Evolutionary conservation across 1,140 invertebrate species (phyloP).

Genomic region (Octopus bimaculoides): DNA sequence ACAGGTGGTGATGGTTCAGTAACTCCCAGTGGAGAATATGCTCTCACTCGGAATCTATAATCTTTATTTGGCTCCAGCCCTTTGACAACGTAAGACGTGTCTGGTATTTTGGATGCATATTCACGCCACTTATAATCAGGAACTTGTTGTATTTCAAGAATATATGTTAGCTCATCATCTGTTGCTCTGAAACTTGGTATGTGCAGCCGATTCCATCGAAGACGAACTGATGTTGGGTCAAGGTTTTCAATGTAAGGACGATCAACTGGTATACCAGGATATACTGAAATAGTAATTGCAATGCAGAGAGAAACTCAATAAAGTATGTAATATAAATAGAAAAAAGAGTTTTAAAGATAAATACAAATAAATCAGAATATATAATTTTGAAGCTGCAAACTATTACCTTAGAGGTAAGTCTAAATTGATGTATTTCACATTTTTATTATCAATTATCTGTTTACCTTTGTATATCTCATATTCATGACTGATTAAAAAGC

Average conservation of each 20-base stretch:
- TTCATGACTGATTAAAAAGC: too few relatives aligned
- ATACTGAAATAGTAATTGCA: constrained; percentile 27
- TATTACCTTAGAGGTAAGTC: too few relatives aligned
- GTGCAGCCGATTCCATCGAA: constrained; percentile 45
- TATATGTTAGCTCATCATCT: constrained; percentile 43
- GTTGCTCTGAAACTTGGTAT: constrained; percentile 36
- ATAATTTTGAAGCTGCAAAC: too few relatives aligned
- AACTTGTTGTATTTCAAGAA: constrained; percentile 43
- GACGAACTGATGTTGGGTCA: constrained; percentile 35
- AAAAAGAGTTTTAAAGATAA: too few relatives aligned
- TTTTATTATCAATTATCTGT: too few relatives aligned
- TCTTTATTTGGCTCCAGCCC: constrained; percentile 42
- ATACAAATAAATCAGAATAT: too few relatives aligned
- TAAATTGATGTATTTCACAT: too few relatives aligned
- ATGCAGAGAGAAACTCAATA: too few relatives aligned
- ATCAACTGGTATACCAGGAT: constrained; percentile 44
- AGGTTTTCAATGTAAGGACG: constrained; percentile 45
- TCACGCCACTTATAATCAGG: constrained; percentile 41
- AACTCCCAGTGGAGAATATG: constrained; percentile 33
- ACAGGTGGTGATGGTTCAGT: constrained; percentile 47
- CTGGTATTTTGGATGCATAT: constrained; percentile 41
- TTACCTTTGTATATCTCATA: too few relatives aligned
- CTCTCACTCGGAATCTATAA: constrained; percentile 47
- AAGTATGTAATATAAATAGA: too few relatives aligned
- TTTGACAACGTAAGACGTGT: constrained; percentile 37